Conservation (phyloP, 2,113 vertebrate species). For the Mormyrus lacerda region DNA sequence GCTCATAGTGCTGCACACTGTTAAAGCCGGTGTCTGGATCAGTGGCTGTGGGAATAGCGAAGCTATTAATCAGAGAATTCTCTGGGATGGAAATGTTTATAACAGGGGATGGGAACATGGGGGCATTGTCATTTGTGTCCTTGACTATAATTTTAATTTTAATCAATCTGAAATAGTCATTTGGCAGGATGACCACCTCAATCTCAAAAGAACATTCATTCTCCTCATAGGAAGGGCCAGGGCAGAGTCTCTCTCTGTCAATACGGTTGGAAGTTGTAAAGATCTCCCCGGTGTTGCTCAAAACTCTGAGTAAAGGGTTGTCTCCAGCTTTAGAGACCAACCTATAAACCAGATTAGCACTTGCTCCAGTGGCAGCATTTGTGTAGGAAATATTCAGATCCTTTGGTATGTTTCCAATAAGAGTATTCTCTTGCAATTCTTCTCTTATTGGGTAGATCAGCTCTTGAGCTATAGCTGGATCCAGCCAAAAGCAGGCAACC, state of each 20-base stretch:
- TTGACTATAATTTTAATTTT: slow-evolving; percentile 98
- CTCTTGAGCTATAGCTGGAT: slow-evolving; percentile 95
- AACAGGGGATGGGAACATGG: slow-evolving; percentile 97
- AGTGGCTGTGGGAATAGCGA: slow-evolving; percentile 93
- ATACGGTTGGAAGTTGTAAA: slow-evolving; percentile 95
- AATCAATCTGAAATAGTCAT: slow-evolving; percentile 97
- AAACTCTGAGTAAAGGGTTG: slow-evolving; percentile 89
- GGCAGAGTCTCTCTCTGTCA: slow-evolving; percentile 94
- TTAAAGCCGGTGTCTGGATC: slow-evolving; percentile 97
- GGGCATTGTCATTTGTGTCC: slow-evolving; percentile 98
- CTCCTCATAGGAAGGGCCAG: slow-evolving; percentile 85
- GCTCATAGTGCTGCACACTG: slow-evolving; percentile 91
- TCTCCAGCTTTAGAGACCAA: slow-evolving; percentile 98
- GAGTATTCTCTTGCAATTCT: slow-evolving; percentile 95
- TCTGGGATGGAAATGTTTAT: slow-evolving; percentile 99
- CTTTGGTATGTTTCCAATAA: slow-evolving; percentile 99
- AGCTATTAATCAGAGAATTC: slow-evolving; percentile 97
- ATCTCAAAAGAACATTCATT: slow-evolving; percentile 97
- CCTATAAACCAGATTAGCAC: slow-evolving; percentile 91
- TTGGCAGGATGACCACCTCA: slow-evolving; percentile 97
- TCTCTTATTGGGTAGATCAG: slow-evolving; percentile 97
- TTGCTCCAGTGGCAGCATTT: slow-evolving; percentile 85
- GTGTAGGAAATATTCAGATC: slow-evolving; percentile 97
- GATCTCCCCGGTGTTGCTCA: slow-evolving; percentile 92
- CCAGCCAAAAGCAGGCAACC: slow-evolving; percentile 89